Conservation (phyloP, 1,140 invertebrate genomes). For the Periplaneta americana region DNA sequence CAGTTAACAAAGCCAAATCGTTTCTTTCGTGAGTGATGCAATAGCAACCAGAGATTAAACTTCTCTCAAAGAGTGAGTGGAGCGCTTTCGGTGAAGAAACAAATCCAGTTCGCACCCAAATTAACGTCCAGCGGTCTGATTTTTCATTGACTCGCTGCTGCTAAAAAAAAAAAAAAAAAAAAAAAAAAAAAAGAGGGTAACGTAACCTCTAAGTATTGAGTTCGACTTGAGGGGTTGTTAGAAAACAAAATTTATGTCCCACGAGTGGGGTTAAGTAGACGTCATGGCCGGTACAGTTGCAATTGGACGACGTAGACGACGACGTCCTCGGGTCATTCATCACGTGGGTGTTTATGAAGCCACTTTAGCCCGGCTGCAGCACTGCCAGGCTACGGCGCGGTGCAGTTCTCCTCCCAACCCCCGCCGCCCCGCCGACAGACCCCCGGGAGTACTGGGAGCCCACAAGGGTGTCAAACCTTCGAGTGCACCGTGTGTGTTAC, state of each 20-base stretch:
- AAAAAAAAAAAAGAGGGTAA: no score
- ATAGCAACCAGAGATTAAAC: background rate
- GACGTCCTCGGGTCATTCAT: slow-evolving; percentile 1
- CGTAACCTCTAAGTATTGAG: background rate
- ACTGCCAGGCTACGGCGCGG: background rate
- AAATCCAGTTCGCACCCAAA: background rate
- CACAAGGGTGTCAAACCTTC: background rate
- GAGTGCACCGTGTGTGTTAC: no score
- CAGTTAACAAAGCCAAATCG: no score
- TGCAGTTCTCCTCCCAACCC: background rate
- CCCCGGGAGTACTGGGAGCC: background rate
- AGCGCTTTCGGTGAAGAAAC: background rate
- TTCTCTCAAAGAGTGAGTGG: background rate
- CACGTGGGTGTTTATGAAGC: slow-evolving; percentile 7
- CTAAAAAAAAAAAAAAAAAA: no score
- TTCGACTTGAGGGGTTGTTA: background rate
- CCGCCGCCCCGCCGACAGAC: background rate
- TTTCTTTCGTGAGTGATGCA: background rate
- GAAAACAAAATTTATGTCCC: background rate
- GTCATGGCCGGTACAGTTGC: background rate
- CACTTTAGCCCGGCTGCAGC: background rate
- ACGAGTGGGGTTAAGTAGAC: background rate
- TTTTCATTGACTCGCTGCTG: background rate
- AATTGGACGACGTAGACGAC: background rate
- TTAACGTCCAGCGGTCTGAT: background rate